Evolutionary conservation across 2,113 vertebrate genomes (phyloP).

Genomic region (Calonectris borealis): DNA sequence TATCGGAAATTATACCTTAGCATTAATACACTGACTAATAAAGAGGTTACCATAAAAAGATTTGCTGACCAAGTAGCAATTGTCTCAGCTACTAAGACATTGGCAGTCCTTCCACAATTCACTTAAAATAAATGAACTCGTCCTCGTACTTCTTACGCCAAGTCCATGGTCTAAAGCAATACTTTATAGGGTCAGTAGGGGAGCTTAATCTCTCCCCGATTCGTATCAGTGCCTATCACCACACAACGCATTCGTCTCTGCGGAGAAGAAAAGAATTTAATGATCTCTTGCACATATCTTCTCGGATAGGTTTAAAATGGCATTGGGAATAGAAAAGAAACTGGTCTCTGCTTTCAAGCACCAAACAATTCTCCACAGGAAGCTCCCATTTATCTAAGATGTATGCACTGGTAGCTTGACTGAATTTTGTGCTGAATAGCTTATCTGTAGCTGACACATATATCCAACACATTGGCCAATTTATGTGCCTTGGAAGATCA

Average conservation of each 20-base stretch:
- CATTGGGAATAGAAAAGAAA: not conserved
- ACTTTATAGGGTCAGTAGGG: not conserved
- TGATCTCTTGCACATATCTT: not conserved
- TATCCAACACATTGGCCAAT: not conserved
- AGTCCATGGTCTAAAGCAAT: not conserved
- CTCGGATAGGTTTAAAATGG: not conserved
- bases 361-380: not conserved
- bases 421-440: not conserved
- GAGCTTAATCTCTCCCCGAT: not conserved
- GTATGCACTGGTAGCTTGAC: not conserved
- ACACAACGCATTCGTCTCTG: not conserved
- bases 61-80: conserved; percentile 33
- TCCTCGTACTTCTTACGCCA: conserved; percentile 30
- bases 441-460: not conserved
- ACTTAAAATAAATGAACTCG: conserved; percentile 17
- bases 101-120: conserved; percentile 21
- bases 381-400: not conserved
- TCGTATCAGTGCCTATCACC: not conserved
- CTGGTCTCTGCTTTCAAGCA: not conserved
- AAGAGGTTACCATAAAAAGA: not conserved
- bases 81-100: not conserved
- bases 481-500: not conserved
- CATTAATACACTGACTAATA: not conserved
- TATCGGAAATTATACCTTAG: not conserved
- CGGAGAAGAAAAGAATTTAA: not conserved